Percentiles rank a stretch among this genome's conserved stretches.
Evolutionary conservation across 1,140 invertebrate species (phyloP).

Genomic region (Mylabris phalerata): DNA sequence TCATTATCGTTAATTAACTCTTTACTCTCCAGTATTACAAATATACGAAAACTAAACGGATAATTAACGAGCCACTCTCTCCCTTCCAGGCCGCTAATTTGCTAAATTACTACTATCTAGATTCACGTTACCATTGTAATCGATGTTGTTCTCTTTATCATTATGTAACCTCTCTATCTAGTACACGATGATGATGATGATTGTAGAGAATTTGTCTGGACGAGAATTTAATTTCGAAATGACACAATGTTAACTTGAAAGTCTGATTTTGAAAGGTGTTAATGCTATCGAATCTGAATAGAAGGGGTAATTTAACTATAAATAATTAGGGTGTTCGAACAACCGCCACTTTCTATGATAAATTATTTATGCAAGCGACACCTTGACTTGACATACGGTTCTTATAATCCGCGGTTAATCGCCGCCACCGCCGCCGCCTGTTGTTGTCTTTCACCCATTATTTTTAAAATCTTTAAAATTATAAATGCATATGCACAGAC

Average conservation of each 20-base stretch:
- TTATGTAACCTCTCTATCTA: no score
- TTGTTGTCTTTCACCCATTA: background rate
- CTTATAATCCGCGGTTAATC: slow-evolving; percentile 29
- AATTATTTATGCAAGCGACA: slow-evolving; percentile 33
- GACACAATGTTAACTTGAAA: no score
- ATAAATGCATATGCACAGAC: no score
- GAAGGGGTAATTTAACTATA: slow-evolving; percentile 4
- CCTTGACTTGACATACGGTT: slow-evolving; percentile 28
- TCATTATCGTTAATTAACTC: slow-evolving; percentile 27
- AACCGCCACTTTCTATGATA: slow-evolving; percentile 23
- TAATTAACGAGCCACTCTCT: slow-evolving; percentile 29
- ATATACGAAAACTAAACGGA: slow-evolving; percentile 18
- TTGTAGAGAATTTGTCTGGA: no score
- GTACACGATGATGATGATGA: no score
- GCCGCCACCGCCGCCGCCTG: slow-evolving; percentile 6
- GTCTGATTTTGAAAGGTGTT: no score
- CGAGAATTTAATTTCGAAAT: no score
- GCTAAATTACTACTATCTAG: slow-evolving; percentile 25
- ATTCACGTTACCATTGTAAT: slow-evolving; percentile 22
- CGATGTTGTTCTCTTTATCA: slow-evolving; percentile 9
- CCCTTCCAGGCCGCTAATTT: slow-evolving; percentile 26
- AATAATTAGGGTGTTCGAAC: slow-evolving; percentile 26
- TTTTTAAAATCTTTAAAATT: background rate
- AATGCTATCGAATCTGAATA: no score
- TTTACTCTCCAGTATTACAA: slow-evolving; percentile 23